Evolutionary conservation across 2,113 vertebrate genomes (phyloP).

Genomic region (Bothrops jararaca): DNA sequence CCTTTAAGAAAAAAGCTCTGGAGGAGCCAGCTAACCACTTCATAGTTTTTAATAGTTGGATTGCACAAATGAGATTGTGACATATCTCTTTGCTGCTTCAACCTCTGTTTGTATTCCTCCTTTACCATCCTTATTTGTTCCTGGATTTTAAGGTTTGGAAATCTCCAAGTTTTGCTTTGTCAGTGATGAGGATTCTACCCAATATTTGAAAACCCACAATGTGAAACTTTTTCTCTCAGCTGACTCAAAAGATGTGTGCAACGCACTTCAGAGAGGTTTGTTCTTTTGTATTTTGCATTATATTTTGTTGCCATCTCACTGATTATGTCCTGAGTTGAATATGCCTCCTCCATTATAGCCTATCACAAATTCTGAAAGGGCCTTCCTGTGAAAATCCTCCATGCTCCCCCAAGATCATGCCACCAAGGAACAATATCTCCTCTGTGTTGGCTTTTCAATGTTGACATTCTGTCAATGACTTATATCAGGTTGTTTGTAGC

Average conservation of each 20-base stretch:
- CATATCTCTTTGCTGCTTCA: background rate
- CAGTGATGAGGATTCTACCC: constrained; percentile 64
- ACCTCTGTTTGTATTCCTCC: background rate
- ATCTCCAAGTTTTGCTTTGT: constrained; percentile 80
- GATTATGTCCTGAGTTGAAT: background rate
- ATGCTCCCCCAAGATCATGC: background rate
- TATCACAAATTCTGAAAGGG: background rate
- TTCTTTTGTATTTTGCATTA: background rate
- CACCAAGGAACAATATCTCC: background rate
- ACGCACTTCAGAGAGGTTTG: constrained; percentile 63
- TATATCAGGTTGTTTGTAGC: background rate
- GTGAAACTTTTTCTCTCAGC: constrained; percentile 79
- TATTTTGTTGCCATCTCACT: background rate
- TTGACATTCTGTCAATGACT: background rate
- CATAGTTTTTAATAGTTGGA: background rate
- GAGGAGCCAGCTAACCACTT: background rate
- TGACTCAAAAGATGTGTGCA: constrained; percentile 65
- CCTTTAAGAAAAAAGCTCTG: background rate
- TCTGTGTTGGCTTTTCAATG: background rate
- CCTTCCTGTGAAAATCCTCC: background rate
- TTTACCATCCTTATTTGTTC: background rate
- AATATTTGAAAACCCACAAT: constrained; percentile 66
- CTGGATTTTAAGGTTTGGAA: constrained; percentile 69
- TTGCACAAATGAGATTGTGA: background rate
- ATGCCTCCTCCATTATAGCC: background rate